Conservation (phyloP, 2,113 vertebrate genomes). For the Mustela lutreola region DNA sequence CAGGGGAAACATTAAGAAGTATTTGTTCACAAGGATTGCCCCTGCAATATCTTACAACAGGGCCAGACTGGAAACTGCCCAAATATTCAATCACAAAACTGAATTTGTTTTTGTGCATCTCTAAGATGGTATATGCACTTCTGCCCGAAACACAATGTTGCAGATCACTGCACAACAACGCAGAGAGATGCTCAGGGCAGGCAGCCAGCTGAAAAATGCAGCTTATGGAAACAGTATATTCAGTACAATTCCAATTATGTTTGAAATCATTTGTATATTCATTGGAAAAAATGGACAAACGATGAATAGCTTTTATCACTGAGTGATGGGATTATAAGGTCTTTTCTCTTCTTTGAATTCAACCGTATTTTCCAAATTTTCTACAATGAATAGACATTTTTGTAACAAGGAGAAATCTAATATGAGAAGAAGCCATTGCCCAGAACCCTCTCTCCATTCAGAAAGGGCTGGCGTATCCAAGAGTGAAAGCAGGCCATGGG, state of each 20-base stretch:
- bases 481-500: not conserved
- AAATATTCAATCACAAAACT: not conserved
- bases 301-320: not conserved
- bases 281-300: constrained; percentile 1
- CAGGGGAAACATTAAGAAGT: not conserved
- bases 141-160: not conserved
- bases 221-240: constrained; percentile 22
- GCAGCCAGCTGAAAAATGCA: not conserved
- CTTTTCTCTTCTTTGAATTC: constrained; percentile 6
- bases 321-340: not conserved
- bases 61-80: not conserved
- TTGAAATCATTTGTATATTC: constrained; percentile 38
- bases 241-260: not conserved
- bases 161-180: not conserved
- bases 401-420: constrained; percentile 15
- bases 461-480: not conserved
- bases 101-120: not conserved
- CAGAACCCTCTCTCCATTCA: not conserved
- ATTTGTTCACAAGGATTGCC: not conserved
- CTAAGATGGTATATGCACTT: not conserved
- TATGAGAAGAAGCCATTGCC: not conserved
- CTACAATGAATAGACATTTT: constrained; percentile 41
- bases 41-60: not conserved
- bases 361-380: constrained; percentile 24
- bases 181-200: not conserved